Conservation (phyloP, 2,797 vertebrate species). For the Poecilia wingei region DNA sequence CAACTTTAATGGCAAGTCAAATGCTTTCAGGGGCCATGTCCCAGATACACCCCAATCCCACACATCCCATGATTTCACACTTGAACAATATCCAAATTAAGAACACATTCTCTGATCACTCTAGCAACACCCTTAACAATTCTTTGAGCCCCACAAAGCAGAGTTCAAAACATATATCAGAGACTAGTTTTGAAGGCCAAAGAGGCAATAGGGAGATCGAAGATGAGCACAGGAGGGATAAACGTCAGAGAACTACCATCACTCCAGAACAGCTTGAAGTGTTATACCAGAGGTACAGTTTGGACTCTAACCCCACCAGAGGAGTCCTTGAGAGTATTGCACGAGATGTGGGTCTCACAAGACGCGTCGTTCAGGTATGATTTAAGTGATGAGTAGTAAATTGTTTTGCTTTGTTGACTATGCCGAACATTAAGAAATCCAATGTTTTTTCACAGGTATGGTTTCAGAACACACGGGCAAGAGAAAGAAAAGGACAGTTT, state of each 20-base stretch:
- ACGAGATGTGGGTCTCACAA: constrained; percentile 96
- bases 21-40: constrained; percentile 92
- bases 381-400: constrained; percentile 4
- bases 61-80: constrained; percentile 75
- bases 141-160: constrained; percentile 90
- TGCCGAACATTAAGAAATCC: constrained; percentile 15
- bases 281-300: constrained; percentile 96
- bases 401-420: neutral
- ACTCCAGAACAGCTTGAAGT: constrained; percentile 98
- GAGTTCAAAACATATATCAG: constrained; percentile 91
- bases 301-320: constrained; percentile 97
- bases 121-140: constrained; percentile 82
- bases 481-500: constrained; percentile 98
- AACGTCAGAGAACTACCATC: constrained; percentile 96
- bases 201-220: constrained; percentile 81
- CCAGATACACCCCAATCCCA: constrained; percentile 83
- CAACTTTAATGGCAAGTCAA: constrained; percentile 93
- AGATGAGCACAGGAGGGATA: constrained; percentile 95
- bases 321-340: constrained; percentile 98
- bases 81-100: constrained; percentile 73
- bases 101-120: constrained; percentile 74
- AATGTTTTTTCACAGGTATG: constrained; percentile 85
- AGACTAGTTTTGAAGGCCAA: constrained; percentile 84
- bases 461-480: constrained; percentile 98
- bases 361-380: constrained; percentile 95